Percentiles rank a stretch among this genome's conserved stretches.
These are phyloP conservation scores for Acrocephalus kingi DNA, from an alignment of 2,113 vertebrate species.

Conservation along the genomic window DNA sequence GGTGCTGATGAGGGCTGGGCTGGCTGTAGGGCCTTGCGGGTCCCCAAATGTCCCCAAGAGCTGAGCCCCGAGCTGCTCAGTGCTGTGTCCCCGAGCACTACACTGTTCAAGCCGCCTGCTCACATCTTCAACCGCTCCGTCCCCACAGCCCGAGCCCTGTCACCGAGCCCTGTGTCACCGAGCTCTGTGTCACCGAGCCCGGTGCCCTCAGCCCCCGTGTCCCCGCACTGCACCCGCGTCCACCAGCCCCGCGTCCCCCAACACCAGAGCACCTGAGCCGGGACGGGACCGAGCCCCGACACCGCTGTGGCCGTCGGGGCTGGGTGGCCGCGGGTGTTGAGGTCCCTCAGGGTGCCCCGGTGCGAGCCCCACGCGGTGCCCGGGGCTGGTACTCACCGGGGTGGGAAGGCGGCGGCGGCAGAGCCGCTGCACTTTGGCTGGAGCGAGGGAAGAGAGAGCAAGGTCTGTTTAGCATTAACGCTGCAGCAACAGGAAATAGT, in stretches of 20 bases:
- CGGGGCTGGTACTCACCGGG: slow-evolving; percentile 1
- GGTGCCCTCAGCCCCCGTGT: accelerated
- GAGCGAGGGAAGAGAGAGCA: slow-evolving; percentile 9
- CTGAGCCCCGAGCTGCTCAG: neutral
- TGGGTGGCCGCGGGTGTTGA: accelerated
- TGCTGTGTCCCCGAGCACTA: neutral
- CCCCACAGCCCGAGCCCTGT: no score
- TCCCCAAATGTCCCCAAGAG: neutral
- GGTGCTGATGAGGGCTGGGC: neutral
- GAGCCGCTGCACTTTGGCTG: slow-evolving; percentile 14
- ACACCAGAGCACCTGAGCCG: accelerated
- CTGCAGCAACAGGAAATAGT: slow-evolving; percentile 77
- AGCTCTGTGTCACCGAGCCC: neutral
- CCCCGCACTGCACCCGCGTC: accelerated
- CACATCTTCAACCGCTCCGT: no score
- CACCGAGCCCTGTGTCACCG: no score
- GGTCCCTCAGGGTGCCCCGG: accelerated
- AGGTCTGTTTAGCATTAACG: slow-evolving; percentile 78
- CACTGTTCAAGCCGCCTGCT: no score
- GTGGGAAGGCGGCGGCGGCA: neutral
- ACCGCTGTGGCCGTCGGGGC: accelerated
- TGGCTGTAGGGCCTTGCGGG: neutral
- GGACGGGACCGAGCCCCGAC: accelerated
- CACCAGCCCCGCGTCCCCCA: neutral
- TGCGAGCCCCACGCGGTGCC: neutral